These are phyloP conservation scores for Drosophila repleta DNA, from an alignment of 1,140 invertebrate genomes.

Conservation along the genomic window DNA sequence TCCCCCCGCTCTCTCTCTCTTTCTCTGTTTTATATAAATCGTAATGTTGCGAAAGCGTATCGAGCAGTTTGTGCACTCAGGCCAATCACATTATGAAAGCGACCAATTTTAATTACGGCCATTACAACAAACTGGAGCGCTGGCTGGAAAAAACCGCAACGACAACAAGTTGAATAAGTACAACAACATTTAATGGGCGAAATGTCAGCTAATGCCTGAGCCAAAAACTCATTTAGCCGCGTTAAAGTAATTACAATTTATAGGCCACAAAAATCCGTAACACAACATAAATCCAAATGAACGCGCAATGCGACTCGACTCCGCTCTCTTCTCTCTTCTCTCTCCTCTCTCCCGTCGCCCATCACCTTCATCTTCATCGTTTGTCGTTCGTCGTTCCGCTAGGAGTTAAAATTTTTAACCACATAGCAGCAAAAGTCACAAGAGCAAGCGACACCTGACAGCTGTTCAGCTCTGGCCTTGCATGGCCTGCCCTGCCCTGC, in stretches of 20 bases:
- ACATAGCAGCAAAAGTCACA: constrained; percentile 57
- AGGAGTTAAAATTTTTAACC: constrained; percentile 77
- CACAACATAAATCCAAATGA: constrained; percentile 81
- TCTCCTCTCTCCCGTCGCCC: neutral
- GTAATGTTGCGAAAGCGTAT: constrained; percentile 8
- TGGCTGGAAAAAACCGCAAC: constrained; percentile 27
- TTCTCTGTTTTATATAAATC: constrained; percentile 34
- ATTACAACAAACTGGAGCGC: constrained; percentile 57
- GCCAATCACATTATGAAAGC: constrained; percentile 79
- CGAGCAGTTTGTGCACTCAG: constrained; percentile 40
- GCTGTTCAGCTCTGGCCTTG: neutral
- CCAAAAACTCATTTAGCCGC: constrained; percentile 78
- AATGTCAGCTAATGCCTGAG: constrained; percentile 64
- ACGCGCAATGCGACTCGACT: constrained; percentile 27
- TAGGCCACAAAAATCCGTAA: constrained; percentile 81
- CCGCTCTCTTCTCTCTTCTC: neutral
- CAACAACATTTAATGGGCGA: constrained; percentile 55
- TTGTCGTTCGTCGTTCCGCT: constrained; percentile 16
- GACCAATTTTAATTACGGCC: constrained; percentile 79
- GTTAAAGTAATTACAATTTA: constrained; percentile 82
- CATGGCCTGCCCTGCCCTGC: neutral
- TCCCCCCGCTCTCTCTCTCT: too few relatives aligned
- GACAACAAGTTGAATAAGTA: constrained; percentile 27
- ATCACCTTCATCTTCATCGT: neutral
- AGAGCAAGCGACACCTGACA: constrained; percentile 68